Base-by-base conservation (phyloP, 1,140 invertebrate genomes). In the Polypedilum pembai region DNA sequence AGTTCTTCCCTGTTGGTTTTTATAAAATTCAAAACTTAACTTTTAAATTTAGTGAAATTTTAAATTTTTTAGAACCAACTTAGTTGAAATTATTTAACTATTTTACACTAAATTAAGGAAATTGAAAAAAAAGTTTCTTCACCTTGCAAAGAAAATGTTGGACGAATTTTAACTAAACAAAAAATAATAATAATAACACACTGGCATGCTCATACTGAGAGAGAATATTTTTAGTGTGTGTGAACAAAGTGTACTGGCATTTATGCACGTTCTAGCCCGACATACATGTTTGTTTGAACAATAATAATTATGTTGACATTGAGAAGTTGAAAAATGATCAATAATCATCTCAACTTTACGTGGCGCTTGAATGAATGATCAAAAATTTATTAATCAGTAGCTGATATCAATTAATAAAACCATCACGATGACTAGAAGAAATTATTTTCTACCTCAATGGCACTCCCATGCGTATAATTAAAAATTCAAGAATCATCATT, bases 161-260 rank as follows among this genome's bases (percentile, higher is more conserved):
- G 65, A 21, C 65, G 65, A 69, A 69, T 69, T 69, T 69, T 20
- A 69, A 69, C 17, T 69, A 69, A 69, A 69, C 8, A 8, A n/a
- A 69, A n/a, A 21, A 66, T n/a, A 66, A 10, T 18, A 66, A 18
- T 20, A 56, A 56, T 56, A 56, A 4, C 12, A 56, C 10, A 56
- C 12, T 56, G 10, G 15, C 24, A 33, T 33, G 24, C 5, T 33
- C 24, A 33, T 33, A 3, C 24, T 3, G 24, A 33, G 24, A 33
- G 24, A 33, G n/a, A n/a, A n/a, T n/a, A 33, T 33, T 3, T 33
- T 33, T 33, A 15, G n/a, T 12, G 45, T 56, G 45, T 56, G 45
- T 56, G n/a, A 12, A 56, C 45, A n/a, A 56, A 8, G 45, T 56
- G 45, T n/a, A 56, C 45, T 12, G 45, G 45, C 45, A 56, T 56